These are phyloP conservation scores for Cheilosia vernalis DNA, from an alignment of 2,888 invertebrate genomes.

Conservation along the genomic window DNA sequence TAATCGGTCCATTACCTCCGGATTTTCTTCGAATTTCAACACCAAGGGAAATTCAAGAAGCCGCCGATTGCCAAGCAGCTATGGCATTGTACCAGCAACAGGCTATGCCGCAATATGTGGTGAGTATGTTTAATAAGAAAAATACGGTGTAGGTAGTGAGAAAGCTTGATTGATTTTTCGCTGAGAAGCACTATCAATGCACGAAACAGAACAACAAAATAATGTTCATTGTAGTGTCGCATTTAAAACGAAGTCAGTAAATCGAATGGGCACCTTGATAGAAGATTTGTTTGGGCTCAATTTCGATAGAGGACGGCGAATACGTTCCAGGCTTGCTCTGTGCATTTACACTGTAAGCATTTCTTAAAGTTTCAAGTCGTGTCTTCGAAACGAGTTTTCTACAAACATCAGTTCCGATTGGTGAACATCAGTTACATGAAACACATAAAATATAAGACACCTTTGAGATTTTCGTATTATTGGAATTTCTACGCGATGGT, in stretches of 20 bases:
- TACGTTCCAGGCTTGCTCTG: not conserved
- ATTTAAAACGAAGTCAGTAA: not conserved
- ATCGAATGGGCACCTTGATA: not conserved
- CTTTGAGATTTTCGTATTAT: too few species aligned
- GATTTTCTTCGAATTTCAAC: conserved; percentile 79
- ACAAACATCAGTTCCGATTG: too few species aligned
- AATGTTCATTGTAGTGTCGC: not conserved
- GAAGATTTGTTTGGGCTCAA: not conserved
- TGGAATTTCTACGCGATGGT: too few species aligned
- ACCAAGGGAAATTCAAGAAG: conserved; percentile 78
- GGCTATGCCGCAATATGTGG: conserved; percentile 77
- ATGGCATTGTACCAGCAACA: conserved; percentile 79
- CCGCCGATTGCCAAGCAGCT: conserved; percentile 79
- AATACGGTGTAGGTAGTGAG: not conserved
- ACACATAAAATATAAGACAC: too few species aligned
- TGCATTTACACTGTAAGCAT: not conserved
- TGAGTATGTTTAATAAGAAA: conserved; percentile 46
- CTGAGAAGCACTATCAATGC: conserved; percentile 45
- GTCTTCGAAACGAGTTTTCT: not conserved
- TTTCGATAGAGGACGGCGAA: not conserved
- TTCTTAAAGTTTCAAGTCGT: not conserved
- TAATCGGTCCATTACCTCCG: conserved; percentile 78
- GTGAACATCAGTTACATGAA: too few species aligned
- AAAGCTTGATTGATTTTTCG: conserved; percentile 21
- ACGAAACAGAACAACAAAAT: not conserved